A percentile compares a stretch with the other conserved stretches of the same genome.
phyloP scores from a whole-genome alignment of 92 coral and sea anemone species.

The Epizoanthus scotinus region DNA sequence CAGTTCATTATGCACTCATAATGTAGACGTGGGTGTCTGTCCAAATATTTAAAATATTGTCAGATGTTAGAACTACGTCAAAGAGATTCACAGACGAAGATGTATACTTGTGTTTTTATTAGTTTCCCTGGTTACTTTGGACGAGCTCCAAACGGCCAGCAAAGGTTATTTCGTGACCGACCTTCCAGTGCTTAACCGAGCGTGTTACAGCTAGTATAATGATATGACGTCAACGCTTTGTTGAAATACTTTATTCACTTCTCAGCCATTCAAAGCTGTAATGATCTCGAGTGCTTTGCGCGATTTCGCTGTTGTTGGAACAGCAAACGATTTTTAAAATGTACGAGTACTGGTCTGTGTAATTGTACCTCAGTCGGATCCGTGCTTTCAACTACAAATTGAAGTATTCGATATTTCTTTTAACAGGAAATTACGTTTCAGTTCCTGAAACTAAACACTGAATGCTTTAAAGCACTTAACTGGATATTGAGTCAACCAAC shows the following conservation, averaged over 20 bases:
- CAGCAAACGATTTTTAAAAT: neutral
- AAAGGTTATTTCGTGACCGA: too few relatives aligned
- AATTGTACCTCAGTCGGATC: neutral
- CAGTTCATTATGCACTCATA: neutral
- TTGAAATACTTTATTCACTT: neutral
- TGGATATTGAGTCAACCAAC: constrained; percentile 7
- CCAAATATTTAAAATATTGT: neutral
- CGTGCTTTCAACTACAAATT: neutral
- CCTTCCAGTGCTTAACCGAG: too few relatives aligned
- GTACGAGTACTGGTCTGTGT: neutral
- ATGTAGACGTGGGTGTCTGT: constrained; percentile 10
- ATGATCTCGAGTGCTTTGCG: too few relatives aligned
- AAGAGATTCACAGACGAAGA: neutral
- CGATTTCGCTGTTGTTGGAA: too few relatives aligned
- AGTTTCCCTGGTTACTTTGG: neutral
- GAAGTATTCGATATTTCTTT: neutral
- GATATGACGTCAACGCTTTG: constrained; percentile 1
- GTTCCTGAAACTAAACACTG: neutral
- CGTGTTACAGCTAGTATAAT: too few relatives aligned
- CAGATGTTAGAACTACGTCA: constrained; percentile 5
- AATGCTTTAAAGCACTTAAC: constrained; percentile 6
- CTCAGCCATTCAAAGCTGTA: too few relatives aligned
- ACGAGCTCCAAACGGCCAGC: neutral
- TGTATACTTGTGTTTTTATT: neutral
- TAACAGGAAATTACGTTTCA: neutral